phyloP scores from a whole-genome alignment of 2,888 invertebrate genomes.

The Mythimna impura region DNA sequence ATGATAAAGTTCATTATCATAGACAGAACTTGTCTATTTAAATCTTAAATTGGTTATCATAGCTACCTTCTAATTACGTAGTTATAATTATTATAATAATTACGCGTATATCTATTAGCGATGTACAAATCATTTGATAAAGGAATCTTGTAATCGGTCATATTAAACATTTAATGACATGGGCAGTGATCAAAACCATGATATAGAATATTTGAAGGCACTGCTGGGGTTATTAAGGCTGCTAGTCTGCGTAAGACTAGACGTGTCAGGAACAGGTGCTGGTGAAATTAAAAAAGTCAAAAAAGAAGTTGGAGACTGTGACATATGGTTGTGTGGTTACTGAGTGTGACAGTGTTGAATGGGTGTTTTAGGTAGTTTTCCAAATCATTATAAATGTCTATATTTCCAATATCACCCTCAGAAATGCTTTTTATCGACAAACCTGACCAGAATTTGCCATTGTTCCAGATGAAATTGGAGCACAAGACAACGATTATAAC shows the following conservation, averaged over 20 bases:
- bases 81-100: not conserved
- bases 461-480: conserved; percentile 87
- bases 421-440: not conserved
- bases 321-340: not conserved
- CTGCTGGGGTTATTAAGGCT: conserved; percentile 12
- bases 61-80: not conserved
- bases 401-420: not conserved
- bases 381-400: not conserved
- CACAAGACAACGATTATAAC: conserved; percentile 81
- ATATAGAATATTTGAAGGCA: not conserved
- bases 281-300: conserved; percentile 1
- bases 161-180: conserved; percentile 12
- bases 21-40: not conserved
- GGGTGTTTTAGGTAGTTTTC: conserved; percentile 23
- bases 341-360: conserved; percentile 2
- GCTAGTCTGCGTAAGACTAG: not conserved
- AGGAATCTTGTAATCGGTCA: conserved; percentile 20
- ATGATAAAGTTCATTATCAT: not conserved
- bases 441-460: conserved; percentile 27
- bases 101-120: conserved; percentile 26
- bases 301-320: not conserved
- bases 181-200: conserved; percentile 10
- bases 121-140: conserved; percentile 23
- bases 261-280: conserved; percentile 9
- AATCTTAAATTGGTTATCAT: conserved; percentile 1